Evolutionary conservation across 2,113 vertebrate species (phyloP).

Genomic region (Arizona elegans): DNA sequence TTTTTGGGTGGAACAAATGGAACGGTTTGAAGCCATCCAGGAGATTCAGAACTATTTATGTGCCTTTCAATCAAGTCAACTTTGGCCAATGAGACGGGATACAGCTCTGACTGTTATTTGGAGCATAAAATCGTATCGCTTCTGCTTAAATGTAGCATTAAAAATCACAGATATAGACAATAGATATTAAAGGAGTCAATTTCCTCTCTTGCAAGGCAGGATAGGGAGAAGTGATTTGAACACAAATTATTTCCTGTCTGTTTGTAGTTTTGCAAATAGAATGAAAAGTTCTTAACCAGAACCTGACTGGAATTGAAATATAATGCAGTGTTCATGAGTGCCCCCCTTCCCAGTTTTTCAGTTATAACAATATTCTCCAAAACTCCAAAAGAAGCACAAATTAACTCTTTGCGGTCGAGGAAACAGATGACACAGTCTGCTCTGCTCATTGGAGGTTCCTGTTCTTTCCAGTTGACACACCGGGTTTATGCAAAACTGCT

Average conservation of each 20-base stretch:
- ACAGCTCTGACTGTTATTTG: constrained; percentile 60
- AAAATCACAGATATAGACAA: constrained; percentile 53
- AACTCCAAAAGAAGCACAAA: background rate
- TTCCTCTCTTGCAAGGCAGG: constrained; percentile 35
- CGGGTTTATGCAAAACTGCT: background rate
- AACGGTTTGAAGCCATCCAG: constrained; percentile 23
- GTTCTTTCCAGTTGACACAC: background rate
- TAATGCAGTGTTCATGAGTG: background rate
- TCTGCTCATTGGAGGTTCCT: background rate
- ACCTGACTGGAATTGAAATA: background rate
- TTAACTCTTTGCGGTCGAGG: background rate
- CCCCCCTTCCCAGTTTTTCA: background rate
- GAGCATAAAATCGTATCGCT: constrained; percentile 67
- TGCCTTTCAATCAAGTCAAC: constrained; percentile 53
- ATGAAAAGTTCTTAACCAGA: background rate
- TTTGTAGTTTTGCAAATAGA: background rate
- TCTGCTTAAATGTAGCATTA: constrained; percentile 59
- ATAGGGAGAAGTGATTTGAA: background rate
- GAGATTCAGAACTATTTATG: constrained; percentile 28
- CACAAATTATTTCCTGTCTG: background rate
- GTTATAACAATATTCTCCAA: background rate
- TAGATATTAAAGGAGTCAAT: constrained; percentile 45
- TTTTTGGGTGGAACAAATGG: constrained; percentile 9
- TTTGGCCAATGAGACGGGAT: constrained; percentile 58
- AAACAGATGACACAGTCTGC: background rate